Percentiles rank a stretch among this genome's conserved stretches.
phyloP scores from a whole-genome alignment of 1,140 invertebrate species.

The Leptinotarsa undecemlineata region DNA sequence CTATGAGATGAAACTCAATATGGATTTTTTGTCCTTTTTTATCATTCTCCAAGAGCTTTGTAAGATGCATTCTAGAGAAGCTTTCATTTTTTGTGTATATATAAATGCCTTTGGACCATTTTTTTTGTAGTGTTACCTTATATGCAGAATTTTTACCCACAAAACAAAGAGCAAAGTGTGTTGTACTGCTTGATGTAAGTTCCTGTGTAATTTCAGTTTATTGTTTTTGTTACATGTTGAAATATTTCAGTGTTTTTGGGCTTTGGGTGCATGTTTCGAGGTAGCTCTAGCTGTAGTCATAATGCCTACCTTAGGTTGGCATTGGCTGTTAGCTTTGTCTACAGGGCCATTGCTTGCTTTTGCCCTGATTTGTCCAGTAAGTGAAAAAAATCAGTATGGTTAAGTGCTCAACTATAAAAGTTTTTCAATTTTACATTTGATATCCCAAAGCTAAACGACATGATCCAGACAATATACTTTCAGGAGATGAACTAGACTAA shows the following conservation, averaged over 20 bases:
- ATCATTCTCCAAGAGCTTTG: not conserved
- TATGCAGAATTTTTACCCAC: constrained; percentile 95
- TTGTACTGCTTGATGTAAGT: constrained; percentile 90
- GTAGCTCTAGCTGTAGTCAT: constrained; percentile 87
- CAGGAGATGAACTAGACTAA: too few species aligned
- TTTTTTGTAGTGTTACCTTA: constrained; percentile 79
- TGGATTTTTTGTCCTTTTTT: constrained; percentile 17
- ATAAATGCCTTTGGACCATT: constrained; percentile 7
- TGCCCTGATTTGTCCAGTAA: constrained; percentile 75
- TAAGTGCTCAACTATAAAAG: too few species aligned
- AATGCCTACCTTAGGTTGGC: constrained; percentile 90
- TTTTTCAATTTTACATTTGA: too few species aligned
- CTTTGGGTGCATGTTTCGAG: constrained; percentile 90
- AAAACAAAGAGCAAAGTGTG: constrained; percentile 91
- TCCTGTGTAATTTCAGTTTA: constrained; percentile 26
- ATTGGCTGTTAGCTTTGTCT: constrained; percentile 87
- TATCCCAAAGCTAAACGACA: too few species aligned
- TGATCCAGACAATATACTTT: too few species aligned
- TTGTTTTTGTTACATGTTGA: constrained; percentile 29
- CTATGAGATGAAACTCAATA: not conserved
- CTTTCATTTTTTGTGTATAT: not conserved
- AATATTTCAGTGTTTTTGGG: constrained; percentile 88
- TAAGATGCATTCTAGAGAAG: too few species aligned
- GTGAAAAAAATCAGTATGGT: constrained; percentile 41
- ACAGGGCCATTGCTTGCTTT: constrained; percentile 87